phyloP scores from a whole-genome alignment of 2,888 invertebrate species.

The Spilarctia lutea region DNA sequence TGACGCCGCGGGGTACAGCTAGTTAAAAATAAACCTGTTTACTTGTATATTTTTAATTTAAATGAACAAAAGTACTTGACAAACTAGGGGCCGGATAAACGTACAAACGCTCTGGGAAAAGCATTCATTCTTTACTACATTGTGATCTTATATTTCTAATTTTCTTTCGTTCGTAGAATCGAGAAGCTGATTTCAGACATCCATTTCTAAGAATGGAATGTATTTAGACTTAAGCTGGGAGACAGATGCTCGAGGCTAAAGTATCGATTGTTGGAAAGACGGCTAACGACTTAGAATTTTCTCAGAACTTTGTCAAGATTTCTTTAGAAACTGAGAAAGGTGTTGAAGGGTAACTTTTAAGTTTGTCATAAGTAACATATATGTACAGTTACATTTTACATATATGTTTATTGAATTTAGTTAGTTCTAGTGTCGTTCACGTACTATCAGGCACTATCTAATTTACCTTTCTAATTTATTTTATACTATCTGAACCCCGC shows the following conservation, averaged over 20 bases:
- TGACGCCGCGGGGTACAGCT: too few relatives aligned
- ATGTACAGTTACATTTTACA: neutral
- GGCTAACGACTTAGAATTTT: constrained; percentile 8
- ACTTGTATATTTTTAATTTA: too few relatives aligned
- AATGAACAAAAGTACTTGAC: too few relatives aligned
- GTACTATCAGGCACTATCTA: too few relatives aligned
- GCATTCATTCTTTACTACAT: neutral
- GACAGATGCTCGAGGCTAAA: constrained; percentile 5
- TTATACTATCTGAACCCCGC: too few relatives aligned
- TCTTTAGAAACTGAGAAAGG: neutral
- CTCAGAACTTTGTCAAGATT: neutral
- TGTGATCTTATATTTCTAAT: neutral
- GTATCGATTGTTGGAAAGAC: constrained; percentile 6
- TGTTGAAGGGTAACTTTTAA: neutral
- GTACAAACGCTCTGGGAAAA: too few relatives aligned
- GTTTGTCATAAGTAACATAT: neutral
- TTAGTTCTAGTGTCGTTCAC: too few relatives aligned
- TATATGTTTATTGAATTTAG: too few relatives aligned
- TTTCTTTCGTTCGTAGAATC: neutral
- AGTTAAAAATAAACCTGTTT: too few relatives aligned
- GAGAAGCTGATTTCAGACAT: neutral
- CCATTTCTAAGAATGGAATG: constrained; percentile 3
- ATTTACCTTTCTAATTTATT: too few relatives aligned
- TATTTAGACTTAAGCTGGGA: constrained; percentile 6
- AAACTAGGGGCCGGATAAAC: too few relatives aligned